Evolutionary conservation across 2,888 invertebrate genomes (phyloP), one percentile per base, ranked within the genome.

Genomic region (Ectemnius continuus): DNA sequence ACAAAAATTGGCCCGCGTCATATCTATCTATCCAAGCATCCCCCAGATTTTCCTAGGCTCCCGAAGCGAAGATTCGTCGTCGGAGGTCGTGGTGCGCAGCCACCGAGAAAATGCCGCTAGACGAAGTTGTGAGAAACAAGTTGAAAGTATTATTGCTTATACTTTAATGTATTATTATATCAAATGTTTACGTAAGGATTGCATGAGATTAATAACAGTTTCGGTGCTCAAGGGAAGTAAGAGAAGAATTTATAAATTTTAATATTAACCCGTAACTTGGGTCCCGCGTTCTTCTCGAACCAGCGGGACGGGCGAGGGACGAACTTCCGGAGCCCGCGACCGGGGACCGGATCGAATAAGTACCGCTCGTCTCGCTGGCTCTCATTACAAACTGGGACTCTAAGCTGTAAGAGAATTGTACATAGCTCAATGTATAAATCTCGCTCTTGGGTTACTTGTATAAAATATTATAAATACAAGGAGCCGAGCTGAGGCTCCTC

Each of bases 131-230:
- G 68, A 60, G 81, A 85, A 89, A 89, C 88, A 88, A 81, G 84
- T 89, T 89, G 89, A 89, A 89, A 89, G 89, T 89, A 89, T 88
- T 88, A 88, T 85, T 80, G 83, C 86, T 88, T 89, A 78, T 82
- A 88, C 85, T 87, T 87, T 85, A 85, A 87, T 86, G 83, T 88
- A 86, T 81, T 82, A 81, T 85, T 82, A 76, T 84, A 85, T 84
- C 81, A 80, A 84, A 80, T 81, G 76, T 84, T 85, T 75, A 78
- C 80, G 75, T 82, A 81, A 83, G 74, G 63, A 66, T 77, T 74
- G 81, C 79, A 76, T 67, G 76, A 69, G 75, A 75, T 68, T 76
- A 75, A 62, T 72, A 67, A 77, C 20, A 47, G 23, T 82, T 81
- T 79, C 78, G 81, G 80, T 85, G 85, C 85, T 86, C 82, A 83